phyloP scores from a whole-genome alignment of 2,797 vertebrate genomes.

The Macropus fuliginosus region DNA sequence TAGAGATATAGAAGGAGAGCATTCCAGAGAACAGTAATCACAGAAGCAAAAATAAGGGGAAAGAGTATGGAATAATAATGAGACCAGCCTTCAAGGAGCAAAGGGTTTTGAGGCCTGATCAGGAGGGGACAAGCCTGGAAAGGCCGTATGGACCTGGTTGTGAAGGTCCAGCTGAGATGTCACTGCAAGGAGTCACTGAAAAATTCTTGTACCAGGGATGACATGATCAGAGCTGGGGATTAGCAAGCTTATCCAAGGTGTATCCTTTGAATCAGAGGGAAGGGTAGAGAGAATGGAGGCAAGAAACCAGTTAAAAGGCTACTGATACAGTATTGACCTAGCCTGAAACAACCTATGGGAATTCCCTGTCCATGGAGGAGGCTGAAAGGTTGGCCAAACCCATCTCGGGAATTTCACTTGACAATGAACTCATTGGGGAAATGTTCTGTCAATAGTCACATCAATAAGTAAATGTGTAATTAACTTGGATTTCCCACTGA shows the following conservation, averaged over 20 bases:
- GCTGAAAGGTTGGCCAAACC: constrained; percentile 9
- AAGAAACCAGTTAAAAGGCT: neutral
- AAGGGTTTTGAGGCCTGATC: neutral
- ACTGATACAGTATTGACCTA: neutral
- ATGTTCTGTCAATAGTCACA: constrained; percentile 33
- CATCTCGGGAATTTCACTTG: constrained; percentile 22
- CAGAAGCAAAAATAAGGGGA: neutral
- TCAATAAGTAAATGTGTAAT: constrained; percentile 74
- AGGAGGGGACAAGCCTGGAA: neutral
- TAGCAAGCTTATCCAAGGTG: neutral
- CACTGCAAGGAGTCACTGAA: neutral
- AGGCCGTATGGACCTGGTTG: neutral
- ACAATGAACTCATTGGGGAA: constrained; percentile 45
- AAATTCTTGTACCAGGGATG: neutral
- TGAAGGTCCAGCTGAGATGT: neutral
- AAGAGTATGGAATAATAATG: neutral
- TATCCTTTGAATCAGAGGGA: neutral
- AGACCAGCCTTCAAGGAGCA: neutral
- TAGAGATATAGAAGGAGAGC: neutral
- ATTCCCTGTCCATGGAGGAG: constrained; percentile 1
- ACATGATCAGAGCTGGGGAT: neutral
- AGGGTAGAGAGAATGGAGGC: neutral
- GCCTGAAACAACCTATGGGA: neutral
- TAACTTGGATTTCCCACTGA: constrained; percentile 56
- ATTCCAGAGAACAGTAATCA: neutral